Percentiles rank a stretch among this genome's conserved stretches.
These are phyloP conservation scores for Pithys albifrons DNA, from an alignment of 2,113 vertebrate species.

Conservation along the genomic window DNA sequence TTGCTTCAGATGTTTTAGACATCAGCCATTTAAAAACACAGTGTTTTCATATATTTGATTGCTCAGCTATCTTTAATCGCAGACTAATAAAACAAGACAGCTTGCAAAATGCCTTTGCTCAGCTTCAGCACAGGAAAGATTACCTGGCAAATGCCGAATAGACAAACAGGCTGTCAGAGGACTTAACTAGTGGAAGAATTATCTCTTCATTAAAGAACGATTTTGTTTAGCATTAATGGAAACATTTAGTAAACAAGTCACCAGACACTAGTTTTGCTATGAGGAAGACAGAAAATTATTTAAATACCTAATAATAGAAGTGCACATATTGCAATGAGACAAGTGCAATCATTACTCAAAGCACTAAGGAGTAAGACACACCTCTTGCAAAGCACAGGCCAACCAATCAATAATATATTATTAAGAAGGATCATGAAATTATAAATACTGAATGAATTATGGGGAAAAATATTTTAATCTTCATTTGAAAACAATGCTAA, in stretches of 20 bases:
- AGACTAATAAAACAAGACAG: not conserved
- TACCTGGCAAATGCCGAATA: not conserved
- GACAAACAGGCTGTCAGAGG: not conserved
- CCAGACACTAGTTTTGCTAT: not conserved
- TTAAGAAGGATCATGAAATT: conserved; percentile 62
- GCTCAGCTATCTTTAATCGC: conserved; percentile 17
- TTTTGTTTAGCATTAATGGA: not conserved
- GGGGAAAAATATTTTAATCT: not conserved
- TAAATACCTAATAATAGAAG: not conserved
- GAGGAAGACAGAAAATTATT: not conserved
- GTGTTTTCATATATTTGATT: not conserved
- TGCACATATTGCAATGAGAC: not conserved
- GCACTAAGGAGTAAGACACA: not conserved
- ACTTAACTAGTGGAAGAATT: conserved; percentile 19
- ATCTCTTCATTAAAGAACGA: conserved; percentile 1
- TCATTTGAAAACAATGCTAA: not conserved
- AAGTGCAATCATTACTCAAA: not conserved
- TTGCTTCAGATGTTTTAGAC: not conserved
- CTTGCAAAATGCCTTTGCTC: not conserved
- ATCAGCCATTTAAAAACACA: not conserved
- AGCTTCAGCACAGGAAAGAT: not conserved
- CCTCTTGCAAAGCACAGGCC: not conserved
- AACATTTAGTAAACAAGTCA: not conserved
- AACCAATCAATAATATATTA: conserved; percentile 38
- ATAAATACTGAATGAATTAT: conserved; percentile 18